Conservation (phyloP, 2,888 invertebrate genomes). For the Amphipyra tragopoginis region DNA sequence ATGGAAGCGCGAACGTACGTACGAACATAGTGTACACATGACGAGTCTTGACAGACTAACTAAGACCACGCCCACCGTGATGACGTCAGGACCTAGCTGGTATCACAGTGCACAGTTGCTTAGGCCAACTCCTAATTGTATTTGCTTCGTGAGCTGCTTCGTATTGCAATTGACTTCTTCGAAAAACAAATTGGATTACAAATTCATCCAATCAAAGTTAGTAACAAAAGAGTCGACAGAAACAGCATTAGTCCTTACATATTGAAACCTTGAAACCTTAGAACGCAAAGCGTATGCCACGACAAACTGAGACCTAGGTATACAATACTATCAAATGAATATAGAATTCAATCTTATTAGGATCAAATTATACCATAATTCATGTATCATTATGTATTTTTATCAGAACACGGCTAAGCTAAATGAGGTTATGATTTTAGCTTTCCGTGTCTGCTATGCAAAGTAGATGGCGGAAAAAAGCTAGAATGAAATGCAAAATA, state of each 20-base stretch:
- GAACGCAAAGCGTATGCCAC: constrained; percentile 58
- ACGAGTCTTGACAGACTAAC: too few relatives aligned
- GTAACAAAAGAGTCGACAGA: constrained; percentile 36
- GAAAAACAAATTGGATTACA: neutral
- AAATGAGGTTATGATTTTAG: too few relatives aligned
- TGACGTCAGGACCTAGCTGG: too few relatives aligned
- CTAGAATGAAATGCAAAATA: constrained; percentile 9
- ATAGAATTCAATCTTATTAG: constrained; percentile 23
- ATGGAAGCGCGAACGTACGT: too few relatives aligned
- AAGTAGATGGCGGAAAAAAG: constrained; percentile 2
- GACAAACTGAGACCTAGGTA: constrained; percentile 44
- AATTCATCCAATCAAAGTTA: constrained; percentile 8
- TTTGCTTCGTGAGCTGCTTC: too few relatives aligned
- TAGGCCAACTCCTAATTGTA: too few relatives aligned
- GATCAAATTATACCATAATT: constrained; percentile 10
- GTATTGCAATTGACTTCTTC: neutral
- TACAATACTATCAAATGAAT: constrained; percentile 38
- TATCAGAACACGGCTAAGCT: too few relatives aligned
- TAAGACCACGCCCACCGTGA: too few relatives aligned
- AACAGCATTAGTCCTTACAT: constrained; percentile 33
- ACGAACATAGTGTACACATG: too few relatives aligned
- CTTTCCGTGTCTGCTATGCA: constrained; percentile 1
- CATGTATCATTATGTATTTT: neutral
- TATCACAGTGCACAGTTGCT: too few relatives aligned
- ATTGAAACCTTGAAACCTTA: constrained; percentile 55